Conservation (phyloP, 2,888 invertebrate genomes). For the Octonoba sinensis region DNA sequence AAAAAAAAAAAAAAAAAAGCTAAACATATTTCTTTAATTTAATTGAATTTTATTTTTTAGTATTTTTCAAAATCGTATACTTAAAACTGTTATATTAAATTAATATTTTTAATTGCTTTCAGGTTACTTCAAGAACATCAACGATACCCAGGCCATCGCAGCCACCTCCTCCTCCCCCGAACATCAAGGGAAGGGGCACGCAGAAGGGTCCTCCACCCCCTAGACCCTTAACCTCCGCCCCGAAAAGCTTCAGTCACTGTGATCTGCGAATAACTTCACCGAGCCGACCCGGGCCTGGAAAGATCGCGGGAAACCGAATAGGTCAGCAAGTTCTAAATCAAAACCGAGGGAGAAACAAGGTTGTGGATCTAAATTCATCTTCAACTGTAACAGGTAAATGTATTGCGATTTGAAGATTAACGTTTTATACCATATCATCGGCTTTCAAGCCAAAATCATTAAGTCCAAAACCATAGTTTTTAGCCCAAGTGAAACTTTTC, state of each 20-base stretch:
- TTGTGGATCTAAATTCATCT: background rate
- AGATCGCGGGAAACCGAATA: constrained; percentile 13
- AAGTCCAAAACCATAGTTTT: no score
- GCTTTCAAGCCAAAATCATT: background rate
- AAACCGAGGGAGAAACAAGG: background rate
- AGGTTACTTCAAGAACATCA: constrained; percentile 21
- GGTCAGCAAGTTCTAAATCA: background rate
- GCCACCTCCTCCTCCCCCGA: constrained; percentile 47
- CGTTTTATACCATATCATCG: no score
- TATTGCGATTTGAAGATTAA: no score
- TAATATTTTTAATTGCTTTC: background rate
- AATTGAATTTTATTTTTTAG: no score
- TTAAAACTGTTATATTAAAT: no score
- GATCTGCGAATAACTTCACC: constrained; percentile 29
- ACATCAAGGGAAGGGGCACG: background rate
- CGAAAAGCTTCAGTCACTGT: constrained; percentile 49
- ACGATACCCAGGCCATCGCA: constrained; percentile 46
- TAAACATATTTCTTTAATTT: no score
- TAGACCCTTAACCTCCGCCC: constrained; percentile 32
- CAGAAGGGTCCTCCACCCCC: constrained; percentile 42
- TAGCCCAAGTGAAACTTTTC: no score
- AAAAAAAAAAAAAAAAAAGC: no score
- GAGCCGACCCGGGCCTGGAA: constrained; percentile 14
- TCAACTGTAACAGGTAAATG: constrained; percentile 19
- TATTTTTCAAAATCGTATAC: no score